Percentiles rank a stretch among this genome's conserved stretches.
Evolutionary conservation across 2,113 vertebrate species (phyloP).

Genomic region (Aegithalos caudatus): DNA sequence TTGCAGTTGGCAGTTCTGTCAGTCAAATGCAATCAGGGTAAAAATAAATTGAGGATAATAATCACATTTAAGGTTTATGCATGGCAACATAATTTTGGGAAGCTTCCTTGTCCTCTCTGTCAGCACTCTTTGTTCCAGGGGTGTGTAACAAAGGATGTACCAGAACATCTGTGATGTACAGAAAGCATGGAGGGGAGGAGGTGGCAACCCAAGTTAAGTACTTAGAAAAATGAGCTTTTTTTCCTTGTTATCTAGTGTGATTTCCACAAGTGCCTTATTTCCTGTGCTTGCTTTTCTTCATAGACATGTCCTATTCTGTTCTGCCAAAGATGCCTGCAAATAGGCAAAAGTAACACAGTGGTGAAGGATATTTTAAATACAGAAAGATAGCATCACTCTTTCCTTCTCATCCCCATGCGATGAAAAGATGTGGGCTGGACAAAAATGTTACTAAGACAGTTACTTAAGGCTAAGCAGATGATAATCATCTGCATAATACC

Average conservation of each 20-base stretch:
- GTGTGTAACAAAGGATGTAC: neutral
- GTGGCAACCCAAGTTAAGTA: neutral
- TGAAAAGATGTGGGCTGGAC: neutral
- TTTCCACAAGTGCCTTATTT: neutral
- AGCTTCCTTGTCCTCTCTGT: neutral
- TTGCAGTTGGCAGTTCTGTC: neutral
- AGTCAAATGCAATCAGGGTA: neutral
- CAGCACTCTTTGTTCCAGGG: neutral
- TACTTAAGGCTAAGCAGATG: neutral
- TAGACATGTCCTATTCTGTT: rapidly evolving
- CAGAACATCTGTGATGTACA: neutral
- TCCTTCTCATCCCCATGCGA: neutral
- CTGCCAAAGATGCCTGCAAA: neutral
- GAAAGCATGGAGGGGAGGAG: neutral
- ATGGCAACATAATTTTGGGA: neutral
- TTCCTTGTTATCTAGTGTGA: neutral
- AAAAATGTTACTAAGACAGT: neutral
- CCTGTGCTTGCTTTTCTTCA: neutral
- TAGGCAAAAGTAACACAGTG: neutral
- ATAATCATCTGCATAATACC: neutral
- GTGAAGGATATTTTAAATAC: neutral
- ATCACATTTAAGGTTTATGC: neutral
- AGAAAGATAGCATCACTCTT: neutral
- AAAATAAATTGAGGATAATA: neutral
- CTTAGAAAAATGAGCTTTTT: neutral